Conservation (phyloP, 2,888 invertebrate genomes). For the Raillietiella orientalis region DNA sequence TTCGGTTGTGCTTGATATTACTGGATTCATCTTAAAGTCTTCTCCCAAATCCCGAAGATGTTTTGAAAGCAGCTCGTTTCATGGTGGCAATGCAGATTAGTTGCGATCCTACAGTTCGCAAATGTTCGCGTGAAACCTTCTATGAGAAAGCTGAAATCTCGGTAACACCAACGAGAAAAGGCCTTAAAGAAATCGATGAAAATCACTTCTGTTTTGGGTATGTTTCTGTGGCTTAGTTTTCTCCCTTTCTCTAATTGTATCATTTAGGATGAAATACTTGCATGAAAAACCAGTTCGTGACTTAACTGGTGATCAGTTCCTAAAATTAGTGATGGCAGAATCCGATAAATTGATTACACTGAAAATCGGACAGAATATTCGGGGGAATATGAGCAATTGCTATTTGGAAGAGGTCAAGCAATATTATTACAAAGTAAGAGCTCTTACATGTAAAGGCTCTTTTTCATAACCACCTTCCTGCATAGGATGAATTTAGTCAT, state of each 20-base stretch:
- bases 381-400: constrained; percentile 34
- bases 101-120: constrained; percentile 57
- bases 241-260: background rate
- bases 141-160: constrained; percentile 56
- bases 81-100: constrained; percentile 84
- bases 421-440: constrained; percentile 37
- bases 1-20: background rate
- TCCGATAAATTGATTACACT: constrained; percentile 47
- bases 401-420: constrained; percentile 71
- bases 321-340: constrained; percentile 44
- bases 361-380: constrained; percentile 34
- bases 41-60: constrained; percentile 39
- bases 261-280: constrained; percentile 43
- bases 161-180: constrained; percentile 55
- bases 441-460: no score
- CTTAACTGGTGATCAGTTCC: constrained; percentile 56
- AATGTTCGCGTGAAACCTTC: constrained; percentile 49
- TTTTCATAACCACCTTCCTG: no score
- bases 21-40: constrained; percentile 13
- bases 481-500: constrained; percentile 75
- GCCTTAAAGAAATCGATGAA: constrained; percentile 81
- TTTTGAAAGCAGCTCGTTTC: constrained; percentile 58
- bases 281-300: constrained; percentile 72
- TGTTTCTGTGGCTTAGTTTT: constrained; percentile 5
- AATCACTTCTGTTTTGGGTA: constrained; percentile 45